Percentiles rank a stretch among this genome's conserved stretches.
These are phyloP conservation scores for Zalophus californianus DNA, from an alignment of 2,797 vertebrate species.

Conservation along the genomic window DNA sequence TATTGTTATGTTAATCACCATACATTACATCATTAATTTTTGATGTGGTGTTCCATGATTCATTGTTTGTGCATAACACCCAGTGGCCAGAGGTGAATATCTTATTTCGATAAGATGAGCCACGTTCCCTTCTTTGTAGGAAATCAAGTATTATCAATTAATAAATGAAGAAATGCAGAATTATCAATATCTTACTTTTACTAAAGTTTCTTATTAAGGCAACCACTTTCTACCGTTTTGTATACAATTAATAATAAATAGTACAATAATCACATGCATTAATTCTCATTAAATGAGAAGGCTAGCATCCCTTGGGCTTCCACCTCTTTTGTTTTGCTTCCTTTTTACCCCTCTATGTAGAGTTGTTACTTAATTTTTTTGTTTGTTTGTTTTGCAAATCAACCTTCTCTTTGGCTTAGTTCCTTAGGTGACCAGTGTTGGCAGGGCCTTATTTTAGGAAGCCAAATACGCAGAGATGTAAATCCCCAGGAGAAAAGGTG, in stretches of 20 bases:
- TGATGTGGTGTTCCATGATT: no score
- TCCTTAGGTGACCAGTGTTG: neutral
- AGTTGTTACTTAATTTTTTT: neutral
- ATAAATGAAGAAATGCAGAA: neutral
- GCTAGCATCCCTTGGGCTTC: neutral
- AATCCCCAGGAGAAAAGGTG: neutral
- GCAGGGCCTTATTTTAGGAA: neutral
- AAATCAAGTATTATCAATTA: neutral
- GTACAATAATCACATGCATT: neutral
- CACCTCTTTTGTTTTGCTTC: neutral
- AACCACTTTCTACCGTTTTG: slow-evolving; percentile 17
- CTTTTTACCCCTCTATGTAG: neutral
- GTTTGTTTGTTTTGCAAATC: slow-evolving; percentile 19
- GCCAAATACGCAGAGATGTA: neutral
- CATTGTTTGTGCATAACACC: no score
- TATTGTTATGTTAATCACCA: no score
- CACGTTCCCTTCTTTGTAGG: neutral
- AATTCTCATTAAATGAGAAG: neutral
- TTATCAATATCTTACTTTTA: neutral
- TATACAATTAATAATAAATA: slow-evolving; percentile 7
- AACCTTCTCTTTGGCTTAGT: neutral
- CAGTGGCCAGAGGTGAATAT: neutral
- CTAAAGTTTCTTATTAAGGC: neutral
- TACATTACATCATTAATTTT: no score
- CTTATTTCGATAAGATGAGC: neutral